phyloP scores from a whole-genome alignment of 2,888 invertebrate genomes.

The Acanthococcus lagerstroemiae region DNA sequence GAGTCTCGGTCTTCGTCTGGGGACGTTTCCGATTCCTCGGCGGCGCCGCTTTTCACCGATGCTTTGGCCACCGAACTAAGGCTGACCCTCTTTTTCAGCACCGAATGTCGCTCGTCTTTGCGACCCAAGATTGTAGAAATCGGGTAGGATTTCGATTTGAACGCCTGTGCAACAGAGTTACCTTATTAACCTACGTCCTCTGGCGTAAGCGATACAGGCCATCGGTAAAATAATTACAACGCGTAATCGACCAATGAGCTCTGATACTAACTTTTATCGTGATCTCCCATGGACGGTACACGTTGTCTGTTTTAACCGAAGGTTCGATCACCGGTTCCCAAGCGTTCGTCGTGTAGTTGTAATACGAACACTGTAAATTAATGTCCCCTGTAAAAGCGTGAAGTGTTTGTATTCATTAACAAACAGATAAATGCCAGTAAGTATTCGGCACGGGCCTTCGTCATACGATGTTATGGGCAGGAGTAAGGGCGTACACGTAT shows the following conservation, averaged over 20 bases:
- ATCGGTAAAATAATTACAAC: not conserved
- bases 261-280: constrained; percentile 47
- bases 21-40: constrained; percentile 50
- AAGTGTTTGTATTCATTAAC: too few relatives aligned
- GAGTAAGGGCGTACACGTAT: too few relatives aligned
- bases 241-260: not conserved
- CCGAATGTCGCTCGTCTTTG: not conserved
- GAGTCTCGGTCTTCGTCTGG: constrained; percentile 54
- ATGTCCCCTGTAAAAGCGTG: constrained; percentile 39
- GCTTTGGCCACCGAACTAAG: constrained; percentile 1
- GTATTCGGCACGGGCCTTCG: too few relatives aligned
- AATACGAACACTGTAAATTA: constrained; percentile 51
- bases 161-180: not conserved
- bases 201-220: not conserved
- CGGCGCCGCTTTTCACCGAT: constrained; percentile 16
- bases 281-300: constrained; percentile 62
- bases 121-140: constrained; percentile 9
- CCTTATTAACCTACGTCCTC: not conserved
- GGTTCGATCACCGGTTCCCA: constrained; percentile 84
- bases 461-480: too few relatives aligned
- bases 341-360: constrained; percentile 55
- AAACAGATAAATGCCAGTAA: too few relatives aligned
- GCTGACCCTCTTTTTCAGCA: not conserved
- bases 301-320: constrained; percentile 53
- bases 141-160: constrained; percentile 15